Percentiles rank a stretch among this genome's conserved stretches.
phyloP scores from a whole-genome alignment of 1,140 invertebrate genomes.

The Drosophila quadrilineata region DNA sequence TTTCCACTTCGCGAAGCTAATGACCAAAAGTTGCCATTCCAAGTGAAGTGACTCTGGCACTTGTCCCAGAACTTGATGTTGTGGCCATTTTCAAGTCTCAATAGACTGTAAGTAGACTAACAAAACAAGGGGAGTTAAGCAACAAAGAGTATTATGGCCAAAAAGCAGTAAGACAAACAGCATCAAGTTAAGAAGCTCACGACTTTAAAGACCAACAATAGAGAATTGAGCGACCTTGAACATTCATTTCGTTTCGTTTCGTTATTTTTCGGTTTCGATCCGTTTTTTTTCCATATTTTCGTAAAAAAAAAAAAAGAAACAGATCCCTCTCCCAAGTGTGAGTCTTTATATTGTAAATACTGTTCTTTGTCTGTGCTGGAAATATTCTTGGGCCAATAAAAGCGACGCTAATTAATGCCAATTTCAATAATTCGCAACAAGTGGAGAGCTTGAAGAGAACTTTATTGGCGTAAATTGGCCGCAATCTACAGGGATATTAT shows the following conservation, averaged over 20 bases:
- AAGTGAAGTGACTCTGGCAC: slow-evolving; percentile 45
- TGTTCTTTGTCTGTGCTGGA: neutral
- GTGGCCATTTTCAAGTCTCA: slow-evolving; percentile 25
- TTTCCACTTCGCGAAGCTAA: slow-evolving; percentile 51
- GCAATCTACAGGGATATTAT: slow-evolving; percentile 5
- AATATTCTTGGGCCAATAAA: slow-evolving; percentile 54
- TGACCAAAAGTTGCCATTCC: slow-evolving; percentile 34
- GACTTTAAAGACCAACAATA: slow-evolving; percentile 55
- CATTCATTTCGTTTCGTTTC: slow-evolving; percentile 41
- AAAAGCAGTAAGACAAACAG: slow-evolving; percentile 44
- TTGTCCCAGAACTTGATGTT: slow-evolving; percentile 33
- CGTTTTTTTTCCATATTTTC: no score
- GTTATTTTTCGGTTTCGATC: no score
- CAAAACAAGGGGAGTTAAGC: no score
- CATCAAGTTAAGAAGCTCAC: slow-evolving; percentile 62
- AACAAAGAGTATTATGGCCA: slow-evolving; percentile 42
- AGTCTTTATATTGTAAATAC: neutral
- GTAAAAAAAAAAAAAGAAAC: slow-evolving; percentile 4
- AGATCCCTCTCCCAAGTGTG: slow-evolving; percentile 25
- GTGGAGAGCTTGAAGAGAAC: slow-evolving; percentile 39
- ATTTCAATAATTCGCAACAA: slow-evolving; percentile 72
- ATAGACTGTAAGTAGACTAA: slow-evolving; percentile 25
- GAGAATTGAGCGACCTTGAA: slow-evolving; percentile 69
- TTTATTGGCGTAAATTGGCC: slow-evolving; percentile 74
- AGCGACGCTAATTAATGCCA: slow-evolving; percentile 74